phyloP scores from a whole-genome alignment of 2,113 vertebrate species.

The Conger conger region DNA sequence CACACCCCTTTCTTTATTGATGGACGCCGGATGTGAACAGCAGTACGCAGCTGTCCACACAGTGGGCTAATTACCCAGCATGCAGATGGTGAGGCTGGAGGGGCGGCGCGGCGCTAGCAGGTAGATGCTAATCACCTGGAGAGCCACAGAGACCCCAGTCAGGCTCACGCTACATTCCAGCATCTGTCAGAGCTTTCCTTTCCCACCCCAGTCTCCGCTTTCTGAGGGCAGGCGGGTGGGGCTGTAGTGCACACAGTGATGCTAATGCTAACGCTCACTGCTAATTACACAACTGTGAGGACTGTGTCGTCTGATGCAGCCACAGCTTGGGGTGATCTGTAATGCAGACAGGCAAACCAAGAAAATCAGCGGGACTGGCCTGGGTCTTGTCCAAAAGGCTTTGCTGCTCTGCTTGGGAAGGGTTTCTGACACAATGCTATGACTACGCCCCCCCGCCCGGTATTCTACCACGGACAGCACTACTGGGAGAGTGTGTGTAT shows the following conservation, averaged over 20 bases:
- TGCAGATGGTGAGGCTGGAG: not conserved
- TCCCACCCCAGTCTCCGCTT: not conserved
- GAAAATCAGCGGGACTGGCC: not conserved
- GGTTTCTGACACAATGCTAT: not conserved
- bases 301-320: not conserved
- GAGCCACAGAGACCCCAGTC: not conserved
- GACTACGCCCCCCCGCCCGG: not conserved
- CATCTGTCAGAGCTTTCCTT: not conserved
- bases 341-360: not conserved
- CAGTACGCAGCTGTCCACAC: not conserved
- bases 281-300: not conserved
- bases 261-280: not conserved
- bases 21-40: not conserved
- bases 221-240: not conserved
- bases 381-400: not conserved
- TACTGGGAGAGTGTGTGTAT: not conserved
- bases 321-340: not conserved
- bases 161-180: not conserved
- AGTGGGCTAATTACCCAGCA: not conserved
- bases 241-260: not conserved
- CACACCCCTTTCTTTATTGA: not conserved
- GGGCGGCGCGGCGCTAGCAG: not conserved
- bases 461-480: not conserved
- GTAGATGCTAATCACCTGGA: not conserved
- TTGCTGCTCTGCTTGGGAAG: not conserved